Evolutionary conservation across 2,113 vertebrate species (phyloP).

Genomic region (Ranitomeya variabilis): DNA sequence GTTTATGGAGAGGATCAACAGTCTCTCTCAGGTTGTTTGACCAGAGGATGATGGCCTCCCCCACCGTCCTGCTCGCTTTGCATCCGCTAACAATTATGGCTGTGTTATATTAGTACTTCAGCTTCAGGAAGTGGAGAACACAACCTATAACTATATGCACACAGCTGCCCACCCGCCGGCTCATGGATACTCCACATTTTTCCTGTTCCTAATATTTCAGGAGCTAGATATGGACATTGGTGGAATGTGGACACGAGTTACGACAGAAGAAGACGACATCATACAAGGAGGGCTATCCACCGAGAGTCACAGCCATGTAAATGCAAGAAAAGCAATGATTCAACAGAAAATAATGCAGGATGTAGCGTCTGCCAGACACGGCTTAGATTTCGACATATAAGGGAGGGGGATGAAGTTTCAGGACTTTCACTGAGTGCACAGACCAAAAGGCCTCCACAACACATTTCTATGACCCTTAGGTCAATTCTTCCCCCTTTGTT

Average conservation of each 20-base stretch:
- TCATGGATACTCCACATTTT: background rate
- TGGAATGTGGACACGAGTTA: background rate
- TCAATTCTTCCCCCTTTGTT: background rate
- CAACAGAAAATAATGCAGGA: constrained; percentile 40
- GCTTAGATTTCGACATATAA: background rate
- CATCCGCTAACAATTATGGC: constrained; percentile 34
- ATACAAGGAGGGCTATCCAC: background rate
- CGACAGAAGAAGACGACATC: background rate
- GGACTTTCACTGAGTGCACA: background rate
- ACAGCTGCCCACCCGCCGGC: background rate
- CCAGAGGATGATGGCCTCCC: background rate
- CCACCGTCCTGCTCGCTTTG: background rate
- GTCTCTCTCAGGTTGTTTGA: background rate
- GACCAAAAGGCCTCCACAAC: background rate
- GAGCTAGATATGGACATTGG: background rate
- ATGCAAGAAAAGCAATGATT: constrained; percentile 4
- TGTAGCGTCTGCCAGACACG: background rate
- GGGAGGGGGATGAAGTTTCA: background rate
- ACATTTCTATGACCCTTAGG: background rate
- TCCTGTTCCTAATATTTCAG: background rate
- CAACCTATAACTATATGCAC: background rate
- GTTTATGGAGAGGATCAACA: background rate
- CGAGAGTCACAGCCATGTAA: background rate
- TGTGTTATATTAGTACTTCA: background rate
- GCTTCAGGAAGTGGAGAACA: background rate